Evolutionary conservation across 2,888 invertebrate genomes (phyloP), one percentile per base, ranked within the genome.

Genomic region (Idaea straminata): DNA sequence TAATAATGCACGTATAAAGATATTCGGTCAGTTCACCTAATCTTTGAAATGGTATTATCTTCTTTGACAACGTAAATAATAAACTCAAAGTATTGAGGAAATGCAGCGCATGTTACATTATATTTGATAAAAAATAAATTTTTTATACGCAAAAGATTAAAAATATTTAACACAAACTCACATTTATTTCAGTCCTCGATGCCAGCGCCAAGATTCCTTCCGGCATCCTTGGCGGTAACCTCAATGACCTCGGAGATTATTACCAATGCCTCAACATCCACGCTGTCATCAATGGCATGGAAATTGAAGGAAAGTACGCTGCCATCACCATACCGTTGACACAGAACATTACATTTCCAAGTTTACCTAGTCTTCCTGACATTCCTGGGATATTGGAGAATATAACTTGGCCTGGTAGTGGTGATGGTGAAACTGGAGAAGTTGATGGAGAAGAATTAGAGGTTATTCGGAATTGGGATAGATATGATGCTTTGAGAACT

Each of bases 261-360:
- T 75, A 77, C 66, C 83, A 86, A 75, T 89, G 89, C 63, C 75
- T 89, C 38, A 65, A 66, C 61, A 83, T 85, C 58, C 66, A 83
- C 69, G 61, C 79, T 61, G 7, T 67, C 1, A 61, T 70, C 0
- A 62, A 80, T 15, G 66, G 77, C 15, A 77, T 80, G 69, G 69
- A 77, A 0, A 83, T 92, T 38, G 80, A 87, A 61, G 93, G 93
- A 2, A 91, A 93, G 77, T 93, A 93, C 72, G 91, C 92, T 68
- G 79, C 87, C 15, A 77, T 87, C 13, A 71, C 66, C 0, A 57
- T 84, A 0, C 82, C 84, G 0, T 15, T 84, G 58, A 58, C 15
- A 15, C 58, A n/a, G 16, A 16, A 58, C 15, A 16, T 58, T 6
- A 58, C 58, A 5, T 7, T 58, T n/a, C 58, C 58, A 0, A 58